These are phyloP conservation scores for Marasmarcha lunaedactyla DNA, from an alignment of 2,888 invertebrate species.

Conservation along the genomic window DNA sequence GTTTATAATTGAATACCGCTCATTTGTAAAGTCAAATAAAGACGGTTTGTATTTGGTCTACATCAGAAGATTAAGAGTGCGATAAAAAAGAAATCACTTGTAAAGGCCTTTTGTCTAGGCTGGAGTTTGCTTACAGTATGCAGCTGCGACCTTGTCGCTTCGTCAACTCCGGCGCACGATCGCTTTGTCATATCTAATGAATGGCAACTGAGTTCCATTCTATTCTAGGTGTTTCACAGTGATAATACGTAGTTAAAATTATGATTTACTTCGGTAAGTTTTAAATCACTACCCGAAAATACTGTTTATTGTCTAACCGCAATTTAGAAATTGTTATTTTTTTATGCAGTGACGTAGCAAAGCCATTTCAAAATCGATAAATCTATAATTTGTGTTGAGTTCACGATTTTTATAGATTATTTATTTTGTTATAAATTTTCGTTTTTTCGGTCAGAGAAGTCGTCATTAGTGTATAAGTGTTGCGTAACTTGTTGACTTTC, in stretches of 20 bases:
- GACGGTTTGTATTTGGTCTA: too few species aligned
- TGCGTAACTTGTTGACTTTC: background rate
- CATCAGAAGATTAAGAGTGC: slow-evolving; percentile 3
- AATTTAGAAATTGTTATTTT: too few species aligned
- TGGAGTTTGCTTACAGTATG: slow-evolving; percentile 20
- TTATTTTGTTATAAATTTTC: too few species aligned
- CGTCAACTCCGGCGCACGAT: slow-evolving; percentile 46
- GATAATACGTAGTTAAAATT: background rate
- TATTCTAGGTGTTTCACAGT: slow-evolving; percentile 32
- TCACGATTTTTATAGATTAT: too few species aligned
- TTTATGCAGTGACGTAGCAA: background rate
- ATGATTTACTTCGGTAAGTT: slow-evolving; percentile 15
- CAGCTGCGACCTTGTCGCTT: slow-evolving; percentile 51
- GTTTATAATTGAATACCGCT: too few species aligned
- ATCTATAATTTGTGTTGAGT: too few species aligned
- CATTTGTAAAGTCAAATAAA: too few species aligned
- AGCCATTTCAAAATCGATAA: background rate
- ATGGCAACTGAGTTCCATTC: slow-evolving; percentile 40
- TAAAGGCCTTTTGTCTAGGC: slow-evolving; percentile 12
- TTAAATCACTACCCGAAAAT: background rate
- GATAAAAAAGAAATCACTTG: background rate
- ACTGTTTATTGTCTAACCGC: too few species aligned
- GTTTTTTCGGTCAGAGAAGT: background rate
- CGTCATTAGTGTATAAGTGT: background rate
- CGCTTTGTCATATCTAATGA: slow-evolving; percentile 49